Evolutionary conservation across 2,888 invertebrate species (phyloP), one percentile per base, ranked within the genome.

Genomic region (Cerastis leucographa): DNA sequence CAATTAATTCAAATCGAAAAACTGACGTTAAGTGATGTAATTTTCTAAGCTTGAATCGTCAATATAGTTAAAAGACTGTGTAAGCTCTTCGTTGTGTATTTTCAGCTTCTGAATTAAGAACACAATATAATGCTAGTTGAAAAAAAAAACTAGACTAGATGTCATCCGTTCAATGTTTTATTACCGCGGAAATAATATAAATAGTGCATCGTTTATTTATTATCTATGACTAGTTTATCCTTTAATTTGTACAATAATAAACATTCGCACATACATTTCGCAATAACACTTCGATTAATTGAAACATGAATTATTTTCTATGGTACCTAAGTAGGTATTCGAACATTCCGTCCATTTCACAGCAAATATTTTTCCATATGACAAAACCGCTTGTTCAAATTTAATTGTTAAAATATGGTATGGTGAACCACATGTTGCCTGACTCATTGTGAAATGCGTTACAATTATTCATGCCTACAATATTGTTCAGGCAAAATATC

Each of bases 361-460:
- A 64, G 61, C 46, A 78, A 84, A 80, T 80, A 66, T 66, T 76
- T 59, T 74, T 78, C 29, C 75, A 77, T 64, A 44, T 14, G 68
- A 75, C 72, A 78, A 71, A 73, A 78, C 80, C 72, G 62, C 42
- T 77, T 76, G 78, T 82, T 79, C 54, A 72, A 80, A 81, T 81
- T 86, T 69, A 65, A 84, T 84, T 86, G 80, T 88, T 77, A 56
- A 78, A 83, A 75, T 85, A 49, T 80, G 68, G 69, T 85, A 49
- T 80, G 62, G 67, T 70, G 61, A 71, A 73, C 74, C 66, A 80
- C 78, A 83, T 81, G 76, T 88, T 81, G 29, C 29, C 56, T 87
- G 88, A 87, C 40, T 88, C 88, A 89, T 76, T 69, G 66, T 54
- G 35, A 83, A 82, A 86, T 74, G 74, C 69, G 78, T 76, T 81